phyloP scores from a whole-genome alignment of 2,797 vertebrate genomes.

The Myotis myotis region DNA sequence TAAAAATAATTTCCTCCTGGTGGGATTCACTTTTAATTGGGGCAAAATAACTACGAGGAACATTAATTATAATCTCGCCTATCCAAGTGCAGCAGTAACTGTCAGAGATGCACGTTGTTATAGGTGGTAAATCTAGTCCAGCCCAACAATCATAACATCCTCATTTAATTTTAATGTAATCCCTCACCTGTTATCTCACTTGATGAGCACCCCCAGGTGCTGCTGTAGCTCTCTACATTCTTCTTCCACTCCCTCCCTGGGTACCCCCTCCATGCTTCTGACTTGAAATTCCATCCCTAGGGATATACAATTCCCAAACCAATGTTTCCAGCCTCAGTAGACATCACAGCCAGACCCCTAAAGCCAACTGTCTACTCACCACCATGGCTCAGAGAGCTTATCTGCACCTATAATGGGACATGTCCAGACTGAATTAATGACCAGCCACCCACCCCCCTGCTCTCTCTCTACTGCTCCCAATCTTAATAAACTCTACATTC shows the following conservation, averaged over 20 bases:
- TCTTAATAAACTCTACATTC: background rate
- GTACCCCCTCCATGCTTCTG: background rate
- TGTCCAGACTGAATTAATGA: background rate
- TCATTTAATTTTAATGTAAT: background rate
- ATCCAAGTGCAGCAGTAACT: background rate
- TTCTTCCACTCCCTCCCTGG: background rate
- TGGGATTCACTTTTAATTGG: slow-evolving; percentile 61
- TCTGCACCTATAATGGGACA: background rate
- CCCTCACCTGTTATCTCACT: background rate
- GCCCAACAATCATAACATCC: background rate
- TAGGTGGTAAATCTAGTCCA: background rate
- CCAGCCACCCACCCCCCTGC: background rate
- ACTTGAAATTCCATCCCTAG: background rate
- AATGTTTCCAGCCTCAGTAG: background rate
- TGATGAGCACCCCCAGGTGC: background rate
- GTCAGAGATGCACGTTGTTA: background rate
- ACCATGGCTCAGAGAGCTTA: background rate
- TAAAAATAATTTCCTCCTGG: slow-evolving; percentile 57
- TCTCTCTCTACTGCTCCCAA: background rate
- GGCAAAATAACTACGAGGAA: slow-evolving; percentile 61
- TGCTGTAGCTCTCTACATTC: background rate
- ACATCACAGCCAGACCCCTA: background rate
- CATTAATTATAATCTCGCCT: background rate
- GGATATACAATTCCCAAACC: background rate
- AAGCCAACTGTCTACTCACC: background rate